These are phyloP conservation scores for Pseudonaja textilis DNA, from an alignment of 2,113 vertebrate species.

Conservation along the genomic window DNA sequence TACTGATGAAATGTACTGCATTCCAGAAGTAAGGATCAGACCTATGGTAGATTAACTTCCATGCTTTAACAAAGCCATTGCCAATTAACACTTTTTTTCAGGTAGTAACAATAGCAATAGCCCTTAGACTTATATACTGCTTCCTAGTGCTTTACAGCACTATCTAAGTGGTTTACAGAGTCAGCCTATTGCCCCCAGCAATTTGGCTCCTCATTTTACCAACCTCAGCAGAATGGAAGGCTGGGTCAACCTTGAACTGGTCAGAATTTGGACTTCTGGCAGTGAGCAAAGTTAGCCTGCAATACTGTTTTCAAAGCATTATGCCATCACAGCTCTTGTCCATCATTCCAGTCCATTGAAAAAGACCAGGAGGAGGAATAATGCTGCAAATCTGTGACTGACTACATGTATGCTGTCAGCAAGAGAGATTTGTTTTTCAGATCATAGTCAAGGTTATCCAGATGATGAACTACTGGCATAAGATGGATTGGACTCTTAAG, in stretches of 20 bases:
- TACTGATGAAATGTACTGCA: not conserved
- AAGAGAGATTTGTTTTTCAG: not conserved
- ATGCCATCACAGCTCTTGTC: not conserved
- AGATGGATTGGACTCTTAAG: not conserved
- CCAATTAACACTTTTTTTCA: not conserved
- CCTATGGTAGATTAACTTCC: not conserved
- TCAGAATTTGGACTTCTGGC: not conserved
- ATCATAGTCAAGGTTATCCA: not conserved
- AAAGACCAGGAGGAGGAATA: not conserved
- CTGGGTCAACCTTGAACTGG: not conserved
- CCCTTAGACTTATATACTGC: not conserved
- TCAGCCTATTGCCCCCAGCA: not conserved
- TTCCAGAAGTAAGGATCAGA: not conserved
- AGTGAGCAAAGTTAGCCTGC: not conserved
- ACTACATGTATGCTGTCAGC: not conserved
- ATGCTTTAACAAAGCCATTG: not conserved
- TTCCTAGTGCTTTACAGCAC: not conserved
- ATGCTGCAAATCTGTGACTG: not conserved
- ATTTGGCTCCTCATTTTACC: not conserved
- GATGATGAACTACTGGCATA: not conserved
- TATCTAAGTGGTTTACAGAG: not conserved
- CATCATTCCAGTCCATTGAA: not conserved
- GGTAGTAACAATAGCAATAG: not conserved
- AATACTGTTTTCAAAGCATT: not conserved
- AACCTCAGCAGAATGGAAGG: not conserved